Conservation (phyloP, 2,888 invertebrate species). For the Chymomyza amoena region DNA sequence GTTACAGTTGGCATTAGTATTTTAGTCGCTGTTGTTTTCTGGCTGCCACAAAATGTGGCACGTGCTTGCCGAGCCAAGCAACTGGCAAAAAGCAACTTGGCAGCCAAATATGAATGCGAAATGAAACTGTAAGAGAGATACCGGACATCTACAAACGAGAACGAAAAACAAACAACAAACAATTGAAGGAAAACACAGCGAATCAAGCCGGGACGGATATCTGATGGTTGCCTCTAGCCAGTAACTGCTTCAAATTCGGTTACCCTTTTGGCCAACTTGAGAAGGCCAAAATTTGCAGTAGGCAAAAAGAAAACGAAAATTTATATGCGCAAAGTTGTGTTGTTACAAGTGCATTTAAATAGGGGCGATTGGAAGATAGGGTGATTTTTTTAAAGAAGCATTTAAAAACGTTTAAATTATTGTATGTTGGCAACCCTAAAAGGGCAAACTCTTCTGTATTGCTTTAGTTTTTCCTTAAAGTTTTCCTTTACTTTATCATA, state of each 20-base stretch:
- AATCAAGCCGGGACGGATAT: background rate
- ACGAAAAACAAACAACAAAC: constrained; percentile 25
- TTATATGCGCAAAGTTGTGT: too few species aligned
- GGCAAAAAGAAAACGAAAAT: too few species aligned
- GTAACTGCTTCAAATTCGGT: constrained; percentile 64
- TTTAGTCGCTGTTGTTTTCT: background rate
- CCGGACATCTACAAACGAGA: constrained; percentile 15
- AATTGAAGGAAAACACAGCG: constrained; percentile 20
- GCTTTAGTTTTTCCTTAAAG: too few species aligned
- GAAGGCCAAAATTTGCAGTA: constrained; percentile 3
- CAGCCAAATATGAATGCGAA: constrained; percentile 23
- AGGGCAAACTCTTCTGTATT: too few species aligned
- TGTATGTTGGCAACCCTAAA: too few species aligned
- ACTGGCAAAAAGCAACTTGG: constrained; percentile 8
- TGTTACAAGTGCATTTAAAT: too few species aligned
- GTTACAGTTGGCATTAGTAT: background rate
- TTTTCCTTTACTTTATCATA: too few species aligned
- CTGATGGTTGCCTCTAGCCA: constrained; percentile 5
- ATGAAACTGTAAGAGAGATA: constrained; percentile 49
- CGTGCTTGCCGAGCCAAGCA: background rate
- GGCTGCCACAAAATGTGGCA: background rate
- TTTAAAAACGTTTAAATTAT: too few species aligned
- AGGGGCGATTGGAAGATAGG: too few species aligned
- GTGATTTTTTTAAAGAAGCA: too few species aligned
- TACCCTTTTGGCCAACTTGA: constrained; percentile 51